phyloP scores from a whole-genome alignment of 2,797 vertebrate species.

The Chrosomus eos region DNA sequence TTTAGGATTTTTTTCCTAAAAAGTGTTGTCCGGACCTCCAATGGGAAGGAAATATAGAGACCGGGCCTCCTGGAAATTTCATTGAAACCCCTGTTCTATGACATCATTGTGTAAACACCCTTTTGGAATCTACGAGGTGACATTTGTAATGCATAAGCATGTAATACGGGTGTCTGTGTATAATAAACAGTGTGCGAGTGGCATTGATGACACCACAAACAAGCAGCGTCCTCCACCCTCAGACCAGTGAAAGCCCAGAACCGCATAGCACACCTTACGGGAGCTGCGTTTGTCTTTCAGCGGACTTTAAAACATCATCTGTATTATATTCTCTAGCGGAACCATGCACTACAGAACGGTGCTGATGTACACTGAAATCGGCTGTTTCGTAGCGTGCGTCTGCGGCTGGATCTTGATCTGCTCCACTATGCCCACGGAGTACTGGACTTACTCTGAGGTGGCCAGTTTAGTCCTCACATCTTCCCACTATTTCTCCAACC shows the following conservation, averaged over 20 bases:
- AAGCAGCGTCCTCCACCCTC: background rate
- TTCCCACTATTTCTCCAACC: slow-evolving; percentile 77
- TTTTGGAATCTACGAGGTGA: background rate
- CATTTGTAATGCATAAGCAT: background rate
- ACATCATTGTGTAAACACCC: too few species aligned
- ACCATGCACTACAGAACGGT: slow-evolving; percentile 75
- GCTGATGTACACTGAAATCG: slow-evolving; percentile 79
- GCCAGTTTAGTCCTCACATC: slow-evolving; percentile 71
- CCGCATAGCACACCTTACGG: slow-evolving; percentile 45
- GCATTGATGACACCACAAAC: slow-evolving; percentile 60
- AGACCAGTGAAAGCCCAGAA: background rate
- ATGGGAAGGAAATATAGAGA: too few species aligned
- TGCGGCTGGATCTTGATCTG: slow-evolving; percentile 80
- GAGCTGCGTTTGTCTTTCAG: slow-evolving; percentile 35
- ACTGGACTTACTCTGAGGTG: slow-evolving; percentile 80
- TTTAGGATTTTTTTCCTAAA: too few species aligned
- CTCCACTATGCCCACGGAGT: slow-evolving; percentile 77
- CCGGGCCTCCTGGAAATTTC: too few species aligned
- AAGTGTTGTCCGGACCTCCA: too few species aligned
- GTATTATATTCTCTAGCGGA: background rate
- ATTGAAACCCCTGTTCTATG: too few species aligned
- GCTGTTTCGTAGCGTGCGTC: slow-evolving; percentile 75
- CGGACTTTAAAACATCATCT: background rate
- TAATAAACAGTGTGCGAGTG: slow-evolving; percentile 63
- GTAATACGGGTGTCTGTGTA: slow-evolving; percentile 49